These are phyloP conservation scores for Morbakka virulenta DNA, from an alignment of 30 jellyfish, hydroid and myxozoan genomes.

Conservation along the genomic window DNA sequence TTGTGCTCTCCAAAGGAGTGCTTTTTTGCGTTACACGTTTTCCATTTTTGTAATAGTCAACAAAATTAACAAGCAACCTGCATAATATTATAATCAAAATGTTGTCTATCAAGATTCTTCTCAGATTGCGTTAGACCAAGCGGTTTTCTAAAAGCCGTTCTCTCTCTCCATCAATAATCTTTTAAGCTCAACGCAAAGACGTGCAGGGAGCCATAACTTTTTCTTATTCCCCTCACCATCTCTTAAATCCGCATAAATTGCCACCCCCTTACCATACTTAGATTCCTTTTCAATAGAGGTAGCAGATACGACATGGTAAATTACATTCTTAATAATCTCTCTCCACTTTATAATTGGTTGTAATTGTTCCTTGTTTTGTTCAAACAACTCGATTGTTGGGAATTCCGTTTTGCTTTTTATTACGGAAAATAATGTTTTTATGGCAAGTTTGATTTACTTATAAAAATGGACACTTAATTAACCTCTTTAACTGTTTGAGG, in stretches of 20 bases:
- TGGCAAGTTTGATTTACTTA: no score
- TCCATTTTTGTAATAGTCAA: no score
- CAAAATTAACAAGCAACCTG: no score
- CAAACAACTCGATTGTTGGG: no score
- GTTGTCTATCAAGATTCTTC: constrained; percentile 1
- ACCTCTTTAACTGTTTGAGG: no score
- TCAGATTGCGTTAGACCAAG: constrained; percentile 4
- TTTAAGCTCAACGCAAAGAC: no score
- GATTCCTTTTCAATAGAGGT: not conserved
- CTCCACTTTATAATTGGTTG: constrained; percentile 27
- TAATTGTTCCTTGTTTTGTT: no score
- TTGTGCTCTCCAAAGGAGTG: no score
- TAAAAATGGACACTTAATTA: no score
- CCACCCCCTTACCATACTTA: not conserved
- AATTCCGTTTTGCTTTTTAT: no score
- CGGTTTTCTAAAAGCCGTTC: not conserved
- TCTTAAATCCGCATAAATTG: not conserved
- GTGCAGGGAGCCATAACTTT: constrained; percentile 1
- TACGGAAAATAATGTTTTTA: no score
- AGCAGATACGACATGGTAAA: constrained; percentile 14
- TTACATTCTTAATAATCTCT: constrained; percentile 12
- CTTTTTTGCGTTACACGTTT: no score
- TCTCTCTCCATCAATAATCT: constrained; percentile 7
- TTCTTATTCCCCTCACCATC: not conserved
- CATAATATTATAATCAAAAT: constrained; percentile 1